Percentiles rank a stretch among this genome's conserved stretches.
phyloP scores from a whole-genome alignment of 2,888 invertebrate species.

The Pteria penguin region DNA sequence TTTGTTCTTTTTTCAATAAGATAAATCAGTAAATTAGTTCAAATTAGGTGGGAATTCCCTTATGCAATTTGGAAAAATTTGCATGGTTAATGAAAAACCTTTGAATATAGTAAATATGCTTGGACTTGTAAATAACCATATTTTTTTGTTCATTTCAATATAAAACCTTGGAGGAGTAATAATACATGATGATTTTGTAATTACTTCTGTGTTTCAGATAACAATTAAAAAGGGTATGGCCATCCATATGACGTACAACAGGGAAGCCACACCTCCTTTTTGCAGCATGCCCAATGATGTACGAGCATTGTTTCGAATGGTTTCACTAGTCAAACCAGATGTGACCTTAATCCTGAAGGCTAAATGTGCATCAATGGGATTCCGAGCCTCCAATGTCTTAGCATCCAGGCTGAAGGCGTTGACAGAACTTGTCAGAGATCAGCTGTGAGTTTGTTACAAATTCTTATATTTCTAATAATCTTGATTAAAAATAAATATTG shows the following conservation, averaged over 20 bases:
- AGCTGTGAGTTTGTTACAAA: constrained; percentile 71
- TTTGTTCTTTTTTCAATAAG: too few species aligned
- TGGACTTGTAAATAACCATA: too few species aligned
- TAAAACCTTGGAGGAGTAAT: too few species aligned
- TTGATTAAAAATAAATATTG: too few species aligned
- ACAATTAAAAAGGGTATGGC: constrained; percentile 64
- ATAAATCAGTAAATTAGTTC: too few species aligned
- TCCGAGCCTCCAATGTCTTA: constrained; percentile 76
- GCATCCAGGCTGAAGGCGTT: constrained; percentile 75
- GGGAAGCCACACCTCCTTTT: constrained; percentile 49
- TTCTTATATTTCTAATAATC: too few species aligned
- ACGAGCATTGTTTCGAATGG: constrained; percentile 74
- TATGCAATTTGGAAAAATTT: too few species aligned
- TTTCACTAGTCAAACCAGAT: constrained; percentile 77
- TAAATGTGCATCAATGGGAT: constrained; percentile 76
- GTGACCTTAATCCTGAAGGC: constrained; percentile 73
- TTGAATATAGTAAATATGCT: too few species aligned
- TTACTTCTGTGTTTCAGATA: constrained; percentile 65
- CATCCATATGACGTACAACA: constrained; percentile 74
- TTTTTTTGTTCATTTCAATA: too few species aligned
- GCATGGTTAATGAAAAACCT: too few species aligned
- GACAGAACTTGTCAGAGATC: constrained; percentile 75
- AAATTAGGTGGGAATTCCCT: too few species aligned
- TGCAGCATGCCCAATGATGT: constrained; percentile 69
- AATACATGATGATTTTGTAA: too few species aligned